Conservation (phyloP, 2,113 vertebrate species). For the Podarcis raffonei region DNA sequence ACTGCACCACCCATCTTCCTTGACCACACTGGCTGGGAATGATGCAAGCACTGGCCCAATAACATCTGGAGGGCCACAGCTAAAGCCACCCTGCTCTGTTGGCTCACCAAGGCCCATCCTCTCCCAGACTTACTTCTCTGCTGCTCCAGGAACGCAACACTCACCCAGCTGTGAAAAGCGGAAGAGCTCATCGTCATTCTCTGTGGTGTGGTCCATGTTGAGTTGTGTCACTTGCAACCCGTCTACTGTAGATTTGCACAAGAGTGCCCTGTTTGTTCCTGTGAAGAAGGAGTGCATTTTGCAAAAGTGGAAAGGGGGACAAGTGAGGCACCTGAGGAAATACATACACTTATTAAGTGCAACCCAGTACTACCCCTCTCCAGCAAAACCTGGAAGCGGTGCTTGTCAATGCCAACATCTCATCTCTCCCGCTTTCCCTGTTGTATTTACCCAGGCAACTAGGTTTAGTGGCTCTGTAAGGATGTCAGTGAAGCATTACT, state of each 20-base stretch:
- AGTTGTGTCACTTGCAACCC: conserved; percentile 96
- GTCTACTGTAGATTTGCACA: conserved; percentile 93
- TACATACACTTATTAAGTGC: conserved; percentile 12
- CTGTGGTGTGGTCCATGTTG: conserved; percentile 88
- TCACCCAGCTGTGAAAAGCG: conserved; percentile 92
- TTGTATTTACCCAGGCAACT: background rate
- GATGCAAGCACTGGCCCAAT: too few species aligned
- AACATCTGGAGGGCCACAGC: too few species aligned
- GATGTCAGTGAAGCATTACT: background rate
- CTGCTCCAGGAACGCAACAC: conserved; percentile 23
- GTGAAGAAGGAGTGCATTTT: conserved; percentile 48
- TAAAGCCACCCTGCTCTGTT: background rate
- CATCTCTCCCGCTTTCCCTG: background rate
- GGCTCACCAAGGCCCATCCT: background rate
- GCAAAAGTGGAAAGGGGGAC: conserved; percentile 13
- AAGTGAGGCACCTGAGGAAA: conserved; percentile 6
- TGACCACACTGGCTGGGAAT: background rate
- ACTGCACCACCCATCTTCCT: background rate
- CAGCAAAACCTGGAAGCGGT: background rate
- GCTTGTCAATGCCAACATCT: background rate
- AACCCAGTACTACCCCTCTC: conserved; percentile 4
- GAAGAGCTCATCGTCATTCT: conserved; percentile 95
- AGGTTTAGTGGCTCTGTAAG: background rate
- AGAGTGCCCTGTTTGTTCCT: conserved; percentile 93
- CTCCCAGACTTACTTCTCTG: background rate